Evolutionary conservation across 2,113 vertebrate species (phyloP).

Genomic region (Scatophagus argus): DNA sequence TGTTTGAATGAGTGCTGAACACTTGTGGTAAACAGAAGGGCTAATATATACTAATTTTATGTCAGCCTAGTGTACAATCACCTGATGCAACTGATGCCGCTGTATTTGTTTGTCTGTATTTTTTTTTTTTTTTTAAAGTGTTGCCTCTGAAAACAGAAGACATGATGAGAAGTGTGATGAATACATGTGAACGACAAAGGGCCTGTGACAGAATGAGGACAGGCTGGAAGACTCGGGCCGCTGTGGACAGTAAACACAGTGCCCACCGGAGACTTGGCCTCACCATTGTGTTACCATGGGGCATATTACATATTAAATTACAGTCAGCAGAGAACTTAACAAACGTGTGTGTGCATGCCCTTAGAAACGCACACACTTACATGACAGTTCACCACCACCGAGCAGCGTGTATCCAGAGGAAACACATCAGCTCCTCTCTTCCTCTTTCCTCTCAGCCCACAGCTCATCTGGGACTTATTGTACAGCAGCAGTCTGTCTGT

Average conservation of each 20-base stretch:
- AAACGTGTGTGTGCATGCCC: neutral
- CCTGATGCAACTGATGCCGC: neutral
- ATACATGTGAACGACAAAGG: slow-evolving; percentile 27
- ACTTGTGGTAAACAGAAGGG: neutral
- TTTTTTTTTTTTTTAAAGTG: no score
- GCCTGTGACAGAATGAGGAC: slow-evolving; percentile 67
- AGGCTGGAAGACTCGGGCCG: slow-evolving; percentile 33
- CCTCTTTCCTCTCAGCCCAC: slow-evolving; percentile 58
- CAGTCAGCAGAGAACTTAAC: slow-evolving; percentile 34
- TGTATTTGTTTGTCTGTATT: neutral
- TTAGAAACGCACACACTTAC: slow-evolving; percentile 28
- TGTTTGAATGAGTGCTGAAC: neutral
- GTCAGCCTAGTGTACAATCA: neutral
- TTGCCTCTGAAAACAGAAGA: slow-evolving; percentile 20
- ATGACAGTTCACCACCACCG: slow-evolving; percentile 58
- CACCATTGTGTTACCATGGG: slow-evolving; percentile 36
- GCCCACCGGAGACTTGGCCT: slow-evolving; percentile 53
- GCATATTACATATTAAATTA: slow-evolving; percentile 59
- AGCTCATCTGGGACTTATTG: slow-evolving; percentile 67
- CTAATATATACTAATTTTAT: neutral
- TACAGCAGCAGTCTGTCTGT: slow-evolving; percentile 46
- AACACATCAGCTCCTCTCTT: slow-evolving; percentile 71
- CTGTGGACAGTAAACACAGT: slow-evolving; percentile 59
- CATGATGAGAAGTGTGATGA: slow-evolving; percentile 41
- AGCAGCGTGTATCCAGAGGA: slow-evolving; percentile 65